These are phyloP conservation scores for Pristionchus maxplancki DNA, from an alignment of 2,888 invertebrate genomes.

Conservation along the genomic window DNA sequence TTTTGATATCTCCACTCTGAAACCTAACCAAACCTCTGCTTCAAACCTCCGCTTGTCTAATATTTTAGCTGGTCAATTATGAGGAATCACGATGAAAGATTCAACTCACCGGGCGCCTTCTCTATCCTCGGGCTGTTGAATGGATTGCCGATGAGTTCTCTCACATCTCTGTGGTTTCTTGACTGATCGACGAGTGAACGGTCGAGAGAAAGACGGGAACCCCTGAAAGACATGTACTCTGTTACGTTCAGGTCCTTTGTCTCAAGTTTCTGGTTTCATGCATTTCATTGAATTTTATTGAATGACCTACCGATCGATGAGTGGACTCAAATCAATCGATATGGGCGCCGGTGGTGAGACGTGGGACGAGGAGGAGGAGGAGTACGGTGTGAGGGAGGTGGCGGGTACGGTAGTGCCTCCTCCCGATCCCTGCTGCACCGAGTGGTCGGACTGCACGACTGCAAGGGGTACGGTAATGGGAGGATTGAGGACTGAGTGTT, in stretches of 20 bases:
- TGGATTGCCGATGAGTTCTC: slow-evolving; percentile 42
- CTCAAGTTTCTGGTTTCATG: not conserved
- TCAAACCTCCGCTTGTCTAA: no score
- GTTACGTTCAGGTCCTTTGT: not conserved
- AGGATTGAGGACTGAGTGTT: not conserved
- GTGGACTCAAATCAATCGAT: slow-evolving; percentile 29
- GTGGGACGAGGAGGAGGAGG: slow-evolving; percentile 48
- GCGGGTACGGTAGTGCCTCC: slow-evolving; percentile 57
- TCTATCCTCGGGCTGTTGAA: slow-evolving; percentile 46
- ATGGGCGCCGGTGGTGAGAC: slow-evolving; percentile 42
- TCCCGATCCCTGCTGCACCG: slow-evolving; percentile 58
- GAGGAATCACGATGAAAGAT: no score
- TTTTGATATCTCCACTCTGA: no score
- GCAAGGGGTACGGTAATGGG: slow-evolving; percentile 54
- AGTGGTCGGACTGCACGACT: slow-evolving; percentile 77
- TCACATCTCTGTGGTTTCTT: not conserved
- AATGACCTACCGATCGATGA: not conserved
- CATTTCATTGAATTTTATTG: no score
- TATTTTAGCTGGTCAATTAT: no score
- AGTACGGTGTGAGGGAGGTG: slow-evolving; percentile 61
- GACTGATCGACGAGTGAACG: not conserved
- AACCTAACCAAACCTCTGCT: no score
- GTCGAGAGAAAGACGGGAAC: not conserved
- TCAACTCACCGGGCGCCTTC: slow-evolving; percentile 21
- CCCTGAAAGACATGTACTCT: not conserved